These are phyloP conservation scores for Philaethria dido DNA, from an alignment of 2,888 invertebrate species.

Conservation along the genomic window DNA sequence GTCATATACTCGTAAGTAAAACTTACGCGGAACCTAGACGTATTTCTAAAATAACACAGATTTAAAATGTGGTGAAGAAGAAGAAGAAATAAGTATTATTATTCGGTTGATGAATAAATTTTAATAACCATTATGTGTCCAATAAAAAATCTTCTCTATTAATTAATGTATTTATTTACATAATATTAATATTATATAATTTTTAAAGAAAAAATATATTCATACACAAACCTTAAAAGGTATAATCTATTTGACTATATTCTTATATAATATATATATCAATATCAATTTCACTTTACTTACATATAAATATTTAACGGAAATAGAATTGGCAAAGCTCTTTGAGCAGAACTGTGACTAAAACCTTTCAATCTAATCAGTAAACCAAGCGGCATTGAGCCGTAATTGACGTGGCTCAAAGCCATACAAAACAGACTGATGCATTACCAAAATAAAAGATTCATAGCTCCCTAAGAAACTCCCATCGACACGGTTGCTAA, in stretches of 20 bases:
- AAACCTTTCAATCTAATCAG: slow-evolving; percentile 32
- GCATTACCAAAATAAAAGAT: slow-evolving; percentile 80
- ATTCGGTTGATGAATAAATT: too few relatives aligned
- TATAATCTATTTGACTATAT: too few relatives aligned
- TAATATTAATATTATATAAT: too few relatives aligned
- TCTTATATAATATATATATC: not conserved
- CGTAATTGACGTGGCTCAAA: slow-evolving; percentile 36
- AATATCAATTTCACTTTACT: not conserved
- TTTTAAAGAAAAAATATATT: too few relatives aligned
- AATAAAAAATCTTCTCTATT: too few relatives aligned
- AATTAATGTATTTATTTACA: too few relatives aligned
- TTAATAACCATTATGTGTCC: too few relatives aligned
- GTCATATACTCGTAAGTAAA: slow-evolving; percentile 44
- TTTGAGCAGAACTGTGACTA: slow-evolving; percentile 5
- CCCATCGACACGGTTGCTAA: slow-evolving; percentile 76
- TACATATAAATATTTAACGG: not conserved
- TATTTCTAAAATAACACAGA: not conserved
- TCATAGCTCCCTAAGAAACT: slow-evolving; percentile 72
- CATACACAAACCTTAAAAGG: too few relatives aligned
- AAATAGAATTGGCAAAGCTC: not conserved
- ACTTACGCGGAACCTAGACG: slow-evolving; percentile 29
- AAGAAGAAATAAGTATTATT: not conserved
- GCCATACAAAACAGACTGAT: slow-evolving; percentile 53
- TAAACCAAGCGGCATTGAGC: slow-evolving; percentile 22
- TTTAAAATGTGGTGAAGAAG: not conserved